A percentile compares a stretch with the other conserved stretches of the same genome.
These are phyloP conservation scores for Emydoidea blandingii DNA, from an alignment of 2,797 vertebrate species.

Conservation along the genomic window DNA sequence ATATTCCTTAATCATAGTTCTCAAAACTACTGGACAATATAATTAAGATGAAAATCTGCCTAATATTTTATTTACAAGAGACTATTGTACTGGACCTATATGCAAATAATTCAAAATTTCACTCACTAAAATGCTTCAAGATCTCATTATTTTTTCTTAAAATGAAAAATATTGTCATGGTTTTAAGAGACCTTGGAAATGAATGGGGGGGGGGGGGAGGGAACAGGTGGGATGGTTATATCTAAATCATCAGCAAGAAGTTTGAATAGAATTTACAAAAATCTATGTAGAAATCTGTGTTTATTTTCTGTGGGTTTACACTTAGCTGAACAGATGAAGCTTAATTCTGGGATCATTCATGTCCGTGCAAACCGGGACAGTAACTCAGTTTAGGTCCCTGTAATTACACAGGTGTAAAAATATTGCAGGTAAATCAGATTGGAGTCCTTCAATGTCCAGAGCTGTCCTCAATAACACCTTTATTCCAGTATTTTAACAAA, in stretches of 20 bases:
- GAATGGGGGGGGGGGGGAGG: neutral
- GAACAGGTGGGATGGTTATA: neutral
- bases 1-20: neutral
- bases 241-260: neutral
- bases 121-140: neutral
- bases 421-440: neutral
- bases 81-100: rapidly evolving
- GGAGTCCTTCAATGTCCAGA: rapidly evolving
- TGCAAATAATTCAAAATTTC: neutral
- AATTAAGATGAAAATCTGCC: neutral
- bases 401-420: neutral
- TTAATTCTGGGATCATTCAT: neutral
- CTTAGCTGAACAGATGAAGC: neutral
- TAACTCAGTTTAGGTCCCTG: neutral
- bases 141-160: neutral
- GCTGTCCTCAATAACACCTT: constrained; percentile 5
- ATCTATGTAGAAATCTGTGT: neutral
- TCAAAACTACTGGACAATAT: neutral
- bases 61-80: neutral
- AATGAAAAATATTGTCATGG: neutral
- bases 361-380: neutral
- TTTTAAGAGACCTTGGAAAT: neutral
- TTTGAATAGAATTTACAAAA: neutral
- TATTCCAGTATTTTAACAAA: constrained; percentile 26
- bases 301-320: rapidly evolving